Base-by-base conservation (phyloP, 2,113 vertebrate genomes). In the Ploceus nigricollis region DNA sequence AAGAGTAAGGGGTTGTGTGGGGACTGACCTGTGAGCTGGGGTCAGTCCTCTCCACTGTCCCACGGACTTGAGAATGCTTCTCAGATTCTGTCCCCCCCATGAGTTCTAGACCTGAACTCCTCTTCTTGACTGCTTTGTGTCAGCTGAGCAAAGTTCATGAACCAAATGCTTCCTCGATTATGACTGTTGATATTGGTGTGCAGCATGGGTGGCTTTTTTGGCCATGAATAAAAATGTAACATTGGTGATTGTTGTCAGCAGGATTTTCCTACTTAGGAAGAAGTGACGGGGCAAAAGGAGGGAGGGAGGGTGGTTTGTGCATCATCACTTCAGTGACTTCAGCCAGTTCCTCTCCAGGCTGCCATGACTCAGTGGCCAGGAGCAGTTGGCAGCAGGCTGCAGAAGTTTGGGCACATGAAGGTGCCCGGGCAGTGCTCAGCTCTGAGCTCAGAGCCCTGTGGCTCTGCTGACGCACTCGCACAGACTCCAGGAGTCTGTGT, bases 181-280 rank as follows among this genome's bases (percentile, higher is more conserved):
- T 2, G 5, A 4, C 44, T 33, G 4, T 50, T 58, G 33, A 10
- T 91, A 21, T 3, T n/a, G 24, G 6, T 66, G 44, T 31, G 16
- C 4, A 13, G 5, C 27, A 7, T 7, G 37, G 18, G 40, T 61
- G 20, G 17, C 2, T 30, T 65, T 77, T 39, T 51, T 66, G 31
- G 9, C 25, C 1, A 0, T 4, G 20, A 54, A 13, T 57, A 9
- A 10, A 35, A 21, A 9, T 5, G 6, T 27, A 2, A 7, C 0
- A 0, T 10, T 60, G 37, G 9, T 44, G 22, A 13, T 66, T 5
- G 58, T 5, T 53, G 20, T 17, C 61, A 73, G 85, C 15, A 35
- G 66, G 63, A 2, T 54, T 87, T 71, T 68, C 21, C 23, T 68
- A 14, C 15, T 4, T 8, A 5, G 33, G 53, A 53, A 31, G 39